Base-by-base conservation (phyloP, 2,888 invertebrate species). In the Ophioninae sp. region DNA sequence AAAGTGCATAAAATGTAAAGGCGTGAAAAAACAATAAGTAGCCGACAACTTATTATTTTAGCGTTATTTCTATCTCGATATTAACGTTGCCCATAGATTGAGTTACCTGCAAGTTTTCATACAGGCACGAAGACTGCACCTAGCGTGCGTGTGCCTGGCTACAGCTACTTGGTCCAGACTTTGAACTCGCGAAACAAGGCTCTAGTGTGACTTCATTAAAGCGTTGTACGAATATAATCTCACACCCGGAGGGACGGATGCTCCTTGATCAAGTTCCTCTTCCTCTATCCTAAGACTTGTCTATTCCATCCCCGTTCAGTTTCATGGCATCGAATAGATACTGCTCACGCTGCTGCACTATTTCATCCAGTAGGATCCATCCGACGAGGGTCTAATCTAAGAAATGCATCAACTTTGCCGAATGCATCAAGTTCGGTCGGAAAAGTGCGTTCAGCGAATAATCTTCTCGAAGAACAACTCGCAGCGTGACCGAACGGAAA, bases 171-270 rank as follows among this genome's bases (percentile, higher is more conserved):
- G 68, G n/a, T 13, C 23, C 20, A 44, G 44, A 73, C 30, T 73
- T 30, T 13, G 59, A 44, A 68, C 30, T 22, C 20, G 59, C 20
- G n/a, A 68, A 58, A 67, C n/a, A 20, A 22, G 41, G 72, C 51
- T 8, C 56, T 56, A 65, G 79, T 79, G 79, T 75, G 83, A 83
- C 76, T 83, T 76, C 79, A 83, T 83, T 83, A 83, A 83, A 83
- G 80, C 67, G 67, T 80, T 76, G 75, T 76, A 72, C 72, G 82
- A 79, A 79, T 83, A 44, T 78, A 76, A 79, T 80, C 83, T 61
- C 13, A n/a, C 10, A 51, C 44, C 22, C 6, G 23, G 69, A 41
- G 41, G 79, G 71, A 56, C 67, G 67, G 71, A 83, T 76, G 79
- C 72, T 74, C 79, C 79, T 83, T 79, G 79, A 83, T 79, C 79